Conservation (phyloP, 2,888 invertebrate genomes). For the Scaptomyza flava region DNA sequence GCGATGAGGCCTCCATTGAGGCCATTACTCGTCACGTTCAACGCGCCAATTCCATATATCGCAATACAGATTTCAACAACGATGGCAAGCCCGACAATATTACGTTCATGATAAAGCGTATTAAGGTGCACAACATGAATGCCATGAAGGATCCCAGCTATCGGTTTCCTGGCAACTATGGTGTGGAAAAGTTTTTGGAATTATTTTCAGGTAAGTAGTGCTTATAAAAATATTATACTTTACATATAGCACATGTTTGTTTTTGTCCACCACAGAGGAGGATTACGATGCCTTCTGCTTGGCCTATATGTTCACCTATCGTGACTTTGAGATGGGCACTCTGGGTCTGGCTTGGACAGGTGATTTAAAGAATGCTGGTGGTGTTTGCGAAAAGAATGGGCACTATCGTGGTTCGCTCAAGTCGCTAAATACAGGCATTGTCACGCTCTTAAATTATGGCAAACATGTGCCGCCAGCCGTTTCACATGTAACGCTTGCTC, state of each 20-base stretch:
- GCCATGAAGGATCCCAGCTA: slow-evolving; percentile 94
- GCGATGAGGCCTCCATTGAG: slow-evolving; percentile 97
- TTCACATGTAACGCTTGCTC: slow-evolving; percentile 98
- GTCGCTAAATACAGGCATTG: slow-evolving; percentile 98
- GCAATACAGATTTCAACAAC: slow-evolving; percentile 95
- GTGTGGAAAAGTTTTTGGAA: slow-evolving; percentile 99
- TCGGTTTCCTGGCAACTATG: slow-evolving; percentile 97
- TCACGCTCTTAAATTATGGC: slow-evolving; percentile 98
- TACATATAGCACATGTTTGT: neutral
- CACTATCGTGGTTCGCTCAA: slow-evolving; percentile 97
- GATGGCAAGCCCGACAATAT: slow-evolving; percentile 96
- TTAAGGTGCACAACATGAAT: slow-evolving; percentile 95
- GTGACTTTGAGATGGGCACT: slow-evolving; percentile 98
- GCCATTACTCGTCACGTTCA: slow-evolving; percentile 98
- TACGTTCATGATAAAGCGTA: slow-evolving; percentile 97
- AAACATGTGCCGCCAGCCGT: slow-evolving; percentile 99
- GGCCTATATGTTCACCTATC: slow-evolving; percentile 99
- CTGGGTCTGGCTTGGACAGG: slow-evolving; percentile 99
- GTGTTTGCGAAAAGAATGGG: slow-evolving; percentile 99
- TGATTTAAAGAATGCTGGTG: slow-evolving; percentile 97
- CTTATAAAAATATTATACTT: neutral
- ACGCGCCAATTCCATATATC: slow-evolving; percentile 94
- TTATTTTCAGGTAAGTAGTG: slow-evolving; percentile 93
- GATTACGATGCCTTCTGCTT: slow-evolving; percentile 99
- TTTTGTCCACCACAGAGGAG: slow-evolving; percentile 88